Evolutionary conservation across 2,888 invertebrate genomes (phyloP).

Genomic region (Mesochorus sp.): DNA sequence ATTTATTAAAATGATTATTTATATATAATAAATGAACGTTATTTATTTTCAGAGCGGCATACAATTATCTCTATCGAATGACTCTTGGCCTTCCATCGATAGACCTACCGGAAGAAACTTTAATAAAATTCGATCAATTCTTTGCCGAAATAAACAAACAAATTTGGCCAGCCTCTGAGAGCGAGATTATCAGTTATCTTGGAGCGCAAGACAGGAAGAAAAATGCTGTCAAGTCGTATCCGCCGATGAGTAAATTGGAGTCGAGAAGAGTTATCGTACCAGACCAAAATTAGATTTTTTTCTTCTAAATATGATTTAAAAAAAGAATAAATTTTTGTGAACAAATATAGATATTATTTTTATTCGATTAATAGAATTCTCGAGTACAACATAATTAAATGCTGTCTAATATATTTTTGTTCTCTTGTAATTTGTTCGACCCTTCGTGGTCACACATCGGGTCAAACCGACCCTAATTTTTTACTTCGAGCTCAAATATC

Average conservation of each 20-base stretch:
- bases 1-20: not conserved
- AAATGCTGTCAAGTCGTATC: conserved; percentile 35
- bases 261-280: conserved; percentile 25
- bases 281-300: conserved; percentile 10
- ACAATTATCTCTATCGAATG: conserved; percentile 73
- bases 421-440: conserved; percentile 5
- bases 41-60: conserved; percentile 71
- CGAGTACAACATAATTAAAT: conserved; percentile 28
- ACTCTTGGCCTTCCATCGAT: conserved; percentile 62
- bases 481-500: no score
- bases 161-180: conserved; percentile 64
- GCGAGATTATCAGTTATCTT: conserved; percentile 36
- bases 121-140: conserved; percentile 62
- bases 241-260: conserved; percentile 19
- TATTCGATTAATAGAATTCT: conserved; percentile 38
- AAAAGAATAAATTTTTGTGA: conserved; percentile 44
- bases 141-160: conserved; percentile 66
- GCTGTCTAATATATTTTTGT: not conserved
- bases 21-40: not conserved
- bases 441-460: no score
- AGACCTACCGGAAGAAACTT: conserved; percentile 63
- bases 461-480: no score
- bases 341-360: conserved; percentile 51
- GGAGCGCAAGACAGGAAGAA: conserved; percentile 19
- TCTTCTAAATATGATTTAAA: no score